Evolutionary conservation across 2,888 invertebrate genomes (phyloP).

Genomic region (Sylvicola cinctus): DNA sequence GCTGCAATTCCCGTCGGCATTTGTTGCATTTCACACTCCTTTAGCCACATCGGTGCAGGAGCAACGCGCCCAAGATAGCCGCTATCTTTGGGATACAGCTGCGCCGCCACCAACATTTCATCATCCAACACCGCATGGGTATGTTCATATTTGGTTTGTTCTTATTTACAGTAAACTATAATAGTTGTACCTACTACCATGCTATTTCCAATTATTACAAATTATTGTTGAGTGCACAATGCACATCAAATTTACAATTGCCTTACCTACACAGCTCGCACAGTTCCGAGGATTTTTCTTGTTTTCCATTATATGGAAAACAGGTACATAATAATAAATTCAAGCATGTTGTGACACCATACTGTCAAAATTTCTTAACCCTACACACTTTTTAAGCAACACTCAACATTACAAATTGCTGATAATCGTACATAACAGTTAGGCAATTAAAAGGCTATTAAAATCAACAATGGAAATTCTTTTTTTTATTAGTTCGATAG

Average conservation of each 20-base stretch:
- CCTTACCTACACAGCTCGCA: neutral
- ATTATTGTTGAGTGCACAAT: neutral
- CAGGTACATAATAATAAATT: too few relatives aligned
- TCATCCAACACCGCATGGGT: slow-evolving; percentile 8
- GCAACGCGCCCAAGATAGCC: slow-evolving; percentile 6
- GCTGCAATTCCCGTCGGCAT: slow-evolving; percentile 34
- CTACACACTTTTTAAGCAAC: too few relatives aligned
- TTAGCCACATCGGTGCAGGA: slow-evolving; percentile 24
- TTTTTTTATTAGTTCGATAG: too few relatives aligned
- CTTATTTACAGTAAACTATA: neutral
- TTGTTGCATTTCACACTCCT: slow-evolving; percentile 40
- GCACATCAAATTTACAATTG: neutral
- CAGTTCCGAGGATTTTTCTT: too few relatives aligned
- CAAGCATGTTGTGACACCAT: too few relatives aligned
- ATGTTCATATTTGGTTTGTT: slow-evolving; percentile 4
- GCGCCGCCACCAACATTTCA: slow-evolving; percentile 8
- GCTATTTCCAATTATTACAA: neutral
- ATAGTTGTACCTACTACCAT: too few relatives aligned
- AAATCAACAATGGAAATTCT: too few relatives aligned
- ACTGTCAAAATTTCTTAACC: too few relatives aligned
- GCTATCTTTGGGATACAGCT: slow-evolving; percentile 7
- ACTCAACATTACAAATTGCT: too few relatives aligned
- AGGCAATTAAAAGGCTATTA: too few relatives aligned
- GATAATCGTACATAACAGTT: too few relatives aligned
- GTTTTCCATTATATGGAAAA: too few relatives aligned